Conservation (phyloP, 2,113 vertebrate species). For the Ammodytes dubius region DNA sequence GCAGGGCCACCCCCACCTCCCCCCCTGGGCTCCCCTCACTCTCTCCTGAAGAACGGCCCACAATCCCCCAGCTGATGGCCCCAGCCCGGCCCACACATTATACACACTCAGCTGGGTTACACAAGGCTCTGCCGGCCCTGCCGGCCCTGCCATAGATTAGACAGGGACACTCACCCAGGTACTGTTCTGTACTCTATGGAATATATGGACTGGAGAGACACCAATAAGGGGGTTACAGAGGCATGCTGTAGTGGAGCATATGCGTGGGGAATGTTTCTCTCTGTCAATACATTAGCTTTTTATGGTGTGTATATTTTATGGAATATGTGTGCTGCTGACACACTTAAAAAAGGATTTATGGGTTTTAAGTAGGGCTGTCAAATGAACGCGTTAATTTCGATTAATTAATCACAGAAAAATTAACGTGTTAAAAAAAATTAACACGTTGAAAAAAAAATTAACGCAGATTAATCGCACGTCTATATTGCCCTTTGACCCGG, state of each 20-base stretch:
- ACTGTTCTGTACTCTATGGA: background rate
- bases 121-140: conserved; percentile 22
- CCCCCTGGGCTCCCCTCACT: conserved; percentile 51
- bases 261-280: too few species aligned
- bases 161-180: conserved; percentile 31
- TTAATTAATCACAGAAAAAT: too few species aligned
- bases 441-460: too few species aligned
- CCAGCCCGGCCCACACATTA: conserved; percentile 11
- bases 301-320: too few species aligned
- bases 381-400: too few species aligned
- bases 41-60: conserved; percentile 46
- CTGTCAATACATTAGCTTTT: background rate
- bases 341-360: background rate
- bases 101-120: conserved; percentile 38
- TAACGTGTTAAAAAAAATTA: too few species aligned
- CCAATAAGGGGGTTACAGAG: background rate
- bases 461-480: too few species aligned
- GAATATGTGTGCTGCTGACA: too few species aligned
- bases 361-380: background rate
- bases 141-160: conserved; percentile 33
- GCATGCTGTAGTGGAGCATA: background rate
- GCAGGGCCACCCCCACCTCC: conserved; percentile 34
- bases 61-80: conserved; percentile 62
- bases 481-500: too few species aligned
- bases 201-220: conserved; percentile 37